Conservation (phyloP, 2,888 invertebrate genomes). For the Agriopis leucophaearia region DNA sequence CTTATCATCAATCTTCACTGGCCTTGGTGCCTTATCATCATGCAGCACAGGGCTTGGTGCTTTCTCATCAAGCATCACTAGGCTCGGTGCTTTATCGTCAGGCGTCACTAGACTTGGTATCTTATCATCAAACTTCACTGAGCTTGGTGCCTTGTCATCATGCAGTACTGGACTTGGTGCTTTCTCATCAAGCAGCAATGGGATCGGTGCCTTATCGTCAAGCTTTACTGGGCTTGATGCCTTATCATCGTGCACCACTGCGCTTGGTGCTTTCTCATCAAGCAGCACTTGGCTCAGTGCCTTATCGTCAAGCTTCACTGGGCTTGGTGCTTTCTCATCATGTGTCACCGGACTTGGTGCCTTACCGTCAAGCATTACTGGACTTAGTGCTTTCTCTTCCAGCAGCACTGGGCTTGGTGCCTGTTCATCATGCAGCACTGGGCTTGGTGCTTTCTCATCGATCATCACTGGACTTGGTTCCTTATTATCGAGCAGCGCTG, state of each 20-base stretch:
- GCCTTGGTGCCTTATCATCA: background rate
- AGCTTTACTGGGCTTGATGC: background rate
- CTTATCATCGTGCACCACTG: background rate
- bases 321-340: slow-evolving; percentile 12
- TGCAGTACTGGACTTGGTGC: slow-evolving; percentile 16
- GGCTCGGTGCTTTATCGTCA: slow-evolving; percentile 21
- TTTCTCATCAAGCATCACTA: slow-evolving; percentile 11
- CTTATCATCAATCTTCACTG: too few species aligned
- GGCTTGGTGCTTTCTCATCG: slow-evolving; percentile 8
- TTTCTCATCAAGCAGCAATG: slow-evolving; percentile 24
- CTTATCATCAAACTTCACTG: background rate
- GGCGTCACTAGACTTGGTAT: background rate
- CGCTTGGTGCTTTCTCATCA: slow-evolving; percentile 25
- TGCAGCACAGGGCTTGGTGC: background rate
- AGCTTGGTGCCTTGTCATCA: slow-evolving; percentile 23
- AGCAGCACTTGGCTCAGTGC: background rate
- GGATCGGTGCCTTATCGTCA: slow-evolving; percentile 23
- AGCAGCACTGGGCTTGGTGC: slow-evolving; percentile 1
- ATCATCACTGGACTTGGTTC: slow-evolving; percentile 1
- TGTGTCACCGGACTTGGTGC: slow-evolving; percentile 20
- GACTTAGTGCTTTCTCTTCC: slow-evolving; percentile 26
- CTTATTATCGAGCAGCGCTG: slow-evolving; percentile 10
- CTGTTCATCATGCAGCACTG: slow-evolving; percentile 19
- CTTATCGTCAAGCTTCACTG: slow-evolving; percentile 12
- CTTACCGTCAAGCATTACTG: slow-evolving; percentile 18